Conservation (phyloP, 2,113 vertebrate species). For the Cariama cristata region DNA sequence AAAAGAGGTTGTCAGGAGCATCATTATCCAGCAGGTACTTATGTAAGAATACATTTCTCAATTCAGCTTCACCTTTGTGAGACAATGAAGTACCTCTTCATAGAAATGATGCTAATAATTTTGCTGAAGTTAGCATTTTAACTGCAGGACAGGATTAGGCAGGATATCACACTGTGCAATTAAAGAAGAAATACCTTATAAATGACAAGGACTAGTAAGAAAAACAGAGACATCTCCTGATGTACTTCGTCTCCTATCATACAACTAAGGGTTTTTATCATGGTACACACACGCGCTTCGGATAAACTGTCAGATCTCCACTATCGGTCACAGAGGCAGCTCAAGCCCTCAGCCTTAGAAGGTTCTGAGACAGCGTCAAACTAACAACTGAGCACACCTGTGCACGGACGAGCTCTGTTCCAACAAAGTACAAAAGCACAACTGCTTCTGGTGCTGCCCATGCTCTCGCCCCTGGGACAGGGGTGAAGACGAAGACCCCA, state of each 20-base stretch:
- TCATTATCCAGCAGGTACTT: background rate
- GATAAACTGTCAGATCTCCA: background rate
- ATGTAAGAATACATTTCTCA: background rate
- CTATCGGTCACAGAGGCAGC: background rate
- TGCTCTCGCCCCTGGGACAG: fast-evolving
- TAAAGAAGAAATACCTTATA: background rate
- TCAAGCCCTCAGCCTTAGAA: background rate
- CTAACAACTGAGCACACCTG: background rate
- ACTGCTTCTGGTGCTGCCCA: background rate
- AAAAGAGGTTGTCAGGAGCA: background rate
- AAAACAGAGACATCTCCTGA: background rate
- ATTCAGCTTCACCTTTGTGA: background rate
- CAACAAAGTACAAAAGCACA: background rate
- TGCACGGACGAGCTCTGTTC: fast-evolving
- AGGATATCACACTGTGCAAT: background rate
- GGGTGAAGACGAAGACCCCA: background rate
- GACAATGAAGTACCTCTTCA: background rate
- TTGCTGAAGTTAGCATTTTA: background rate
- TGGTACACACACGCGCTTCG: fast-evolving
- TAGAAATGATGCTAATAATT: background rate
- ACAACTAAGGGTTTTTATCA: background rate
- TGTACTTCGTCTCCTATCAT: fast-evolving
- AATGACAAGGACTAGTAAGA: background rate
- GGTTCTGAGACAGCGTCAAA: background rate
- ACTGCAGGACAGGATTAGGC: background rate